These are phyloP conservation scores for Hartigia nigra DNA, from an alignment of 2,888 invertebrate genomes.

Conservation along the genomic window DNA sequence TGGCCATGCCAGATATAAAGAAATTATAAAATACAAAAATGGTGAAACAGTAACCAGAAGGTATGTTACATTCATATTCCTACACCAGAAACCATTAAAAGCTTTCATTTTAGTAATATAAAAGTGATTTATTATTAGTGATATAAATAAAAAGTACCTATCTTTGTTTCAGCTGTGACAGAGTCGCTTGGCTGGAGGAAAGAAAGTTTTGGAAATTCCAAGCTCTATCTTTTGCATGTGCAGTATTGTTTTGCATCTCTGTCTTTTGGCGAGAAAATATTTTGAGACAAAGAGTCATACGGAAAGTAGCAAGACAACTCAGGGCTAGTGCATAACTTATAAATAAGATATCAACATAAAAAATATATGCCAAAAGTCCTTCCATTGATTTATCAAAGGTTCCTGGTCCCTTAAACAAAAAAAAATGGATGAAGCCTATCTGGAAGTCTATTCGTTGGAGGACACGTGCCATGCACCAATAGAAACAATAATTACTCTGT, in stretches of 20 bases:
- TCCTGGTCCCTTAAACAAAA: conserved; percentile 14
- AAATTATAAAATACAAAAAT: conserved; percentile 82
- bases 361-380: conserved; percentile 10
- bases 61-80: conserved; percentile 58
- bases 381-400: background rate
- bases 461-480: conserved; percentile 66
- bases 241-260: conserved; percentile 70
- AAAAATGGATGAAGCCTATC: conserved; percentile 53
- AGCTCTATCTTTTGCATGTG: conserved; percentile 75
- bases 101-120: conserved; percentile 20
- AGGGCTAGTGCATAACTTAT: conserved; percentile 47
- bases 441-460: conserved; percentile 50
- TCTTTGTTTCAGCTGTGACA: conserved; percentile 78
- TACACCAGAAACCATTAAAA: conserved; percentile 17
- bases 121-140: background rate
- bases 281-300: conserved; percentile 56
- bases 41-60: conserved; percentile 85
- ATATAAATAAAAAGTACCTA: conserved; percentile 8
- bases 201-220: conserved; percentile 87
- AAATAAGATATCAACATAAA: conserved; percentile 11
- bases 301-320: conserved; percentile 61
- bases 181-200: conserved; percentile 86
- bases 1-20: conserved; percentile 85
- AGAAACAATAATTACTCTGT: conserved; percentile 74
- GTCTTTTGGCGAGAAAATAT: conserved; percentile 62